phyloP scores from a whole-genome alignment of 2,113 vertebrate species.

The Oreochromis spilurus region DNA sequence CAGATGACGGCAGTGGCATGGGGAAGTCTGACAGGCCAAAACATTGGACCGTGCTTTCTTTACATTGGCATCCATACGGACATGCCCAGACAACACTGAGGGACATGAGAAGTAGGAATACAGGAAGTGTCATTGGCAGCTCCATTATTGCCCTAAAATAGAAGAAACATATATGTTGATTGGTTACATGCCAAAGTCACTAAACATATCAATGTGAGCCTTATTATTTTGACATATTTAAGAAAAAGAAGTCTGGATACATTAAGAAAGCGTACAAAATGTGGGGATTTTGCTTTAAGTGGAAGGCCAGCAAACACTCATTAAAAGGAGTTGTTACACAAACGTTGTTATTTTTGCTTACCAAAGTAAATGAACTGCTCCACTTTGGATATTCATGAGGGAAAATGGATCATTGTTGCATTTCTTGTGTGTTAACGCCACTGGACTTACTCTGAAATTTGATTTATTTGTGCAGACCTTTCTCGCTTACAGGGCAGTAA shows the following conservation, averaged over 20 bases:
- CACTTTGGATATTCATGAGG: neutral
- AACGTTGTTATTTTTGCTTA: neutral
- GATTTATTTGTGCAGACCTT: neutral
- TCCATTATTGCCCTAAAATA: slow-evolving; percentile 58
- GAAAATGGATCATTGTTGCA: neutral
- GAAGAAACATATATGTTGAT: neutral
- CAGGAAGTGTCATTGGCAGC: neutral
- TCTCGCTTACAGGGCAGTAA: neutral
- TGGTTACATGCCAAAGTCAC: neutral
- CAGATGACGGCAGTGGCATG: slow-evolving; percentile 24
- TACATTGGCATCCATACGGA: slow-evolving; percentile 57
- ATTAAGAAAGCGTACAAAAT: neutral
- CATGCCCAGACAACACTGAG: slow-evolving; percentile 46
- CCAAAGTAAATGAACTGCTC: neutral
- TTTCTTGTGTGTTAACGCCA: neutral
- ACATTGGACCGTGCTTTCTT: neutral
- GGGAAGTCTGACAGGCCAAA: slow-evolving; percentile 58
- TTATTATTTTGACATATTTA: neutral
- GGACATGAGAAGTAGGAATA: slow-evolving; percentile 50
- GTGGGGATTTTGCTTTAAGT: neutral
- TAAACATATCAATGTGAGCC: neutral
- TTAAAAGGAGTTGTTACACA: neutral
- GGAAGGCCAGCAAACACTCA: neutral
- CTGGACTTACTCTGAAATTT: neutral
- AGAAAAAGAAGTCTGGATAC: neutral